Percentiles rank a stretch among this genome's conserved stretches.
These are phyloP conservation scores for Camponotus pennsylvanicus DNA, from an alignment of 1,140 invertebrate species.

Conservation along the genomic window DNA sequence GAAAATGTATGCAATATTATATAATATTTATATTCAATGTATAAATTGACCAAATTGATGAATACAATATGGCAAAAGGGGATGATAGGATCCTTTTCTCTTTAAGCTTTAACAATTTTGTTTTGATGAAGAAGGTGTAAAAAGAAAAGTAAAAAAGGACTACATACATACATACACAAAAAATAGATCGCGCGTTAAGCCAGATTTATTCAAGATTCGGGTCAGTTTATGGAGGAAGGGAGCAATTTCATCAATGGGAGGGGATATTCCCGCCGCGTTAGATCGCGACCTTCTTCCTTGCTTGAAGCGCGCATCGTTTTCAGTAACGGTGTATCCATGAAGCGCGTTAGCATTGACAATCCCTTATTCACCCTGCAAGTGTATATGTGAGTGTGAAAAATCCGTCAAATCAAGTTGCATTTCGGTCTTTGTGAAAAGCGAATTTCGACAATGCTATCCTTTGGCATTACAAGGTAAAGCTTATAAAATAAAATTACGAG, in stretches of 20 bases:
- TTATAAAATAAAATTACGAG: not conserved
- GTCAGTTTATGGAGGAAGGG: conserved; percentile 19
- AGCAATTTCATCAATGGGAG: not conserved
- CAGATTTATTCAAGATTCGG: not conserved
- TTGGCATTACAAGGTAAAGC: not conserved
- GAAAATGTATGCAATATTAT: too few species aligned
- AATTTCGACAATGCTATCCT: conserved; percentile 16
- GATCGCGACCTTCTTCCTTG: conserved; percentile 37
- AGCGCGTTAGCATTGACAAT: not conserved
- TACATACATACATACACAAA: not conserved
- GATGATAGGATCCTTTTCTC: too few species aligned
- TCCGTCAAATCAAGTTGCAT: not conserved
- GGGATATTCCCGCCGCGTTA: not conserved
- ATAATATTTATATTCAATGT: too few species aligned
- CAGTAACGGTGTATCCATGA: not conserved
- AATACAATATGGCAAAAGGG: too few species aligned
- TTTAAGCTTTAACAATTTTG: too few species aligned
- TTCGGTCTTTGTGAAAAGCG: not conserved
- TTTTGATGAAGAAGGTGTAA: too few species aligned
- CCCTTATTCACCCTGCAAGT: not conserved
- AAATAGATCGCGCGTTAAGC: not conserved
- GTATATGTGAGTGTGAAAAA: too few species aligned
- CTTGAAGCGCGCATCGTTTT: conserved; percentile 22
- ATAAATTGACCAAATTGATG: too few species aligned
- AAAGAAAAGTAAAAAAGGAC: not conserved